phyloP scores from a whole-genome alignment of 2,888 invertebrate genomes.

The Podabrus alpinus region DNA sequence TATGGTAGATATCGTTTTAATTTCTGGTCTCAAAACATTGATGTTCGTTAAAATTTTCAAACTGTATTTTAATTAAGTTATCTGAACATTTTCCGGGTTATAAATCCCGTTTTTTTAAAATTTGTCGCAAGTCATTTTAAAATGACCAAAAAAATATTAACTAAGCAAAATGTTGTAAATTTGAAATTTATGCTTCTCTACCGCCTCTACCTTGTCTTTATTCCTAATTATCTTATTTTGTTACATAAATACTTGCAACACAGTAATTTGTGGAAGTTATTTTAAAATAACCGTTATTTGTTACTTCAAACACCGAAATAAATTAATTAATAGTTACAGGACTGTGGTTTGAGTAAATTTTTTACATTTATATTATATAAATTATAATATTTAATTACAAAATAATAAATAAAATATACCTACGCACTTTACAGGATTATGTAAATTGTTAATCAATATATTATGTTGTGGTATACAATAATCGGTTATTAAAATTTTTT shows the following conservation, averaged over 20 bases:
- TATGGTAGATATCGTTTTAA: constrained; percentile 41
- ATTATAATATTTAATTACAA: not conserved
- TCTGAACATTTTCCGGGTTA: constrained; percentile 38
- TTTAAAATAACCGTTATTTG: not conserved
- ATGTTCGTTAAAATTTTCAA: constrained; percentile 28
- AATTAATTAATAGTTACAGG: not conserved
- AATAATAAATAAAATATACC: not conserved
- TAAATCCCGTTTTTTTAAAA: constrained; percentile 34
- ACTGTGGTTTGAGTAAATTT: not conserved
- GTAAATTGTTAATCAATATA: not conserved
- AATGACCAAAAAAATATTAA: not conserved
- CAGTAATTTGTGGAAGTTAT: not conserved
- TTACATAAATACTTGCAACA: not conserved
- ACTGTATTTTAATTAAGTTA: not conserved
- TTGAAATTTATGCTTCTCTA: not conserved
- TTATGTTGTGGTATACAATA: not conserved
- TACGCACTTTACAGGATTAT: not conserved
- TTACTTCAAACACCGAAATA: not conserved
- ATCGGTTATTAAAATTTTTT: not conserved
- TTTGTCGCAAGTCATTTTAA: not conserved
- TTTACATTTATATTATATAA: not conserved
- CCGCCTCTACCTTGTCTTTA: not conserved
- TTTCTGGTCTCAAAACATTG: constrained; percentile 34
- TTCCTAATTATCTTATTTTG: not conserved
- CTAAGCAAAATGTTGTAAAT: not conserved